These are phyloP conservation scores for Syngnathus rostellatus DNA, from an alignment of 2,797 vertebrate genomes.

Conservation along the genomic window DNA sequence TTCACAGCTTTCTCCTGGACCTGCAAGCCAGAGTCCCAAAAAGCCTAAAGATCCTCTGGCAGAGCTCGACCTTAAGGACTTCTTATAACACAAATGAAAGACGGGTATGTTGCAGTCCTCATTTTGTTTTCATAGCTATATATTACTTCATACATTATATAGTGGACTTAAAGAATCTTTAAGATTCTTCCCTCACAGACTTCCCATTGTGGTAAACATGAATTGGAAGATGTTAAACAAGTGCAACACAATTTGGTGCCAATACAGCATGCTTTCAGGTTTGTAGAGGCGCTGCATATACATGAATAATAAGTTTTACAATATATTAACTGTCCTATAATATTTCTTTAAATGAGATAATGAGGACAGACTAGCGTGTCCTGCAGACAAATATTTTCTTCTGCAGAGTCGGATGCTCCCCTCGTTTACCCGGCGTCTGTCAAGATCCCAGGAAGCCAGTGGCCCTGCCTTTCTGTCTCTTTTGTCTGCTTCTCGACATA, in stretches of 20 bases:
- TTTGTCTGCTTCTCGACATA: conserved; percentile 1
- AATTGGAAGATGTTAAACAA: not conserved
- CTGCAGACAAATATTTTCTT: conserved; percentile 6
- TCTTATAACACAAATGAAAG: conserved; percentile 89
- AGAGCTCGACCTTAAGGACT: conserved; percentile 99
- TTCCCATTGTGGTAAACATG: not conserved
- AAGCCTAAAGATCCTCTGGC: conserved; percentile 99
- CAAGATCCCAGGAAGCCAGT: conserved; percentile 57
- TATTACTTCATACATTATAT: not conserved
- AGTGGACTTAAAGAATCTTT: not conserved
- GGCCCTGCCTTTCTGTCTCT: conserved; percentile 1
- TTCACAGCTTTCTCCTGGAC: conserved; percentile 85
- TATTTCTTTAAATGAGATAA: not conserved
- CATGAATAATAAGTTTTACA: too few species aligned
- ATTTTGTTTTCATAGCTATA: not conserved
- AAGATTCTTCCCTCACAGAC: not conserved
- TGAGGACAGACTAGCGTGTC: not conserved
- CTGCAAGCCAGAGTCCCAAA: conserved; percentile 89
- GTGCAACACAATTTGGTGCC: not conserved
- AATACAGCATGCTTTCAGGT: too few species aligned
- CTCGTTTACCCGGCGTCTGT: conserved; percentile 47
- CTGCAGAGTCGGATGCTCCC: conserved; percentile 39
- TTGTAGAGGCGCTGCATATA: not conserved
- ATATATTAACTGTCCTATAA: not conserved
- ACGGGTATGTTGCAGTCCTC: conserved; percentile 17